Evolutionary conservation across 1,140 invertebrate genomes (phyloP), one percentile per base, ranked within the genome.

Genomic region (Bombus waltoni): DNA sequence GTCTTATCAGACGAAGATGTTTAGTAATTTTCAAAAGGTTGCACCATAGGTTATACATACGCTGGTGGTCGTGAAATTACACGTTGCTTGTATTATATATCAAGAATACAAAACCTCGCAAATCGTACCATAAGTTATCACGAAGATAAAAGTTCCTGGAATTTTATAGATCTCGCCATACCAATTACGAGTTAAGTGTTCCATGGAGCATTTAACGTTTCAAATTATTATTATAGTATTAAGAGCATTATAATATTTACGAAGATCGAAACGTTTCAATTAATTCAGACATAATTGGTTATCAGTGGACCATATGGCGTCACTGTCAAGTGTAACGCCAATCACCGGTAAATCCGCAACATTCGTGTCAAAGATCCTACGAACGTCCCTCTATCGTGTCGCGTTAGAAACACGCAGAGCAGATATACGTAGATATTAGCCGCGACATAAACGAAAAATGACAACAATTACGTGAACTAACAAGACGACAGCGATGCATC

Each of bases 381-480:
- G 38, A 42, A 10, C 28, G 68, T 59, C 2, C 18, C 22, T 13
- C 40, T 38, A 59, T 73, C 32, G 32, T 73, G n/a, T 18, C 28
- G 28, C 25, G 38, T 42, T 18, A 22, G n/a, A 75, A 40, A 10
- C 40, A 62, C 65, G 62, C 42, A 35, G 10, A 70, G 18, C 18
- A 53, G 18, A 53, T 53, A 53, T 0, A n/a, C 68, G 25, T 59
- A 38, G 62, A 79, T 77, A 88, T 78, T 75, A 74, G 38, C 38
- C 47, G 66, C n/a, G 40, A 57, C 40, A 59, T n/a, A 22, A 70
- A 42, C 85, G 78, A 78, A 59, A 57, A 81, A 89, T 81, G 53
- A 25, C 78, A 22, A n/a, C 87, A 83, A 89, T 87, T 78, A 89
- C 66, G 65, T 59, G 73, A n/a, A 57, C 62, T 66, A 83, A 70